Conservation (phyloP, 2,797 vertebrate species). For the Acropternis orthonyx region DNA sequence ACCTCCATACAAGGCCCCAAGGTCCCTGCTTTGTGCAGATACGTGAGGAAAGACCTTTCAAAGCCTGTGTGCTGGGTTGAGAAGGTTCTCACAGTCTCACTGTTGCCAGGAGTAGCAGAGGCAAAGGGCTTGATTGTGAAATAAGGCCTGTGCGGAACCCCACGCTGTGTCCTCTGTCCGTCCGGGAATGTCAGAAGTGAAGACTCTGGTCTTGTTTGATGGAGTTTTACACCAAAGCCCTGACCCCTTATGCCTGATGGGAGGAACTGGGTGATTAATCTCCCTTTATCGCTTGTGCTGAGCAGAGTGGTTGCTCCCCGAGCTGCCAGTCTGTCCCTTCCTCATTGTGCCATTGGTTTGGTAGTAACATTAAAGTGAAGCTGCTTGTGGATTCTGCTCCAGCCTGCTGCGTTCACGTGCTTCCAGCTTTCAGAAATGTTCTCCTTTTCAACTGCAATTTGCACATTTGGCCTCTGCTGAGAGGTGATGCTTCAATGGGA, state of each 20-base stretch:
- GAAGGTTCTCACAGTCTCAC: background rate
- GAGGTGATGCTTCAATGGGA: slow-evolving; percentile 31
- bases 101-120: background rate
- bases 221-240: background rate
- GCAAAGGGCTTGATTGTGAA: background rate
- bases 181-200: background rate
- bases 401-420: background rate
- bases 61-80: slow-evolving; percentile 4
- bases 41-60: slow-evolving; percentile 35
- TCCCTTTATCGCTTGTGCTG: background rate
- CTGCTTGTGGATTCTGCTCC: slow-evolving; percentile 19
- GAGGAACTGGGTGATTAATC: background rate
- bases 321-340: background rate
- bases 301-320: background rate
- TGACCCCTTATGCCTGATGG: background rate
- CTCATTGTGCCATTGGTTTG: background rate
- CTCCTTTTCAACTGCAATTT: slow-evolving; percentile 40
- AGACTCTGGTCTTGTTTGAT: background rate
- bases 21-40: slow-evolving; percentile 46
- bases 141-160: background rate
- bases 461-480: slow-evolving; percentile 39
- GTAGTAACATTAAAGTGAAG: slow-evolving; percentile 3
- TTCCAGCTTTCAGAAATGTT: background rate
- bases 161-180: background rate
- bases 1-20: background rate